Conservation (phyloP, 2,113 vertebrate species). For the Merops nubicus region DNA sequence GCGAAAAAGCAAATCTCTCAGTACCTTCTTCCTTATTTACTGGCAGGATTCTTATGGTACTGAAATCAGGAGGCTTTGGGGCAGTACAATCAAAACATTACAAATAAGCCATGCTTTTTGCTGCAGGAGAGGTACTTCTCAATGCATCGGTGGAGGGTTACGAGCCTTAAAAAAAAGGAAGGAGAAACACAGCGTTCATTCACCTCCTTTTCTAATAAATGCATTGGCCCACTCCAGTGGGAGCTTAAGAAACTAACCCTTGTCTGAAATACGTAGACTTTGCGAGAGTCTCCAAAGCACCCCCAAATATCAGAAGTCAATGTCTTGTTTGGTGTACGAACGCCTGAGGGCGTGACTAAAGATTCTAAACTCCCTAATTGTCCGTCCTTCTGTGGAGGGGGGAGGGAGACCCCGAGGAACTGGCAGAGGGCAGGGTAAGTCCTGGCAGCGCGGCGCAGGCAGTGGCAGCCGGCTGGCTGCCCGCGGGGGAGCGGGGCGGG, state of each 20-base stretch:
- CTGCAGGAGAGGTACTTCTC: not conserved
- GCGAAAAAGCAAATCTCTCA: not conserved
- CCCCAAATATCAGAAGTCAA: not conserved
- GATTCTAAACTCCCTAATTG: not conserved
- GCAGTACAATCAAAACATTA: not conserved
- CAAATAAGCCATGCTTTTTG: not conserved
- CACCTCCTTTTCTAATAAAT: not conserved
- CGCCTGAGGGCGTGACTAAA: not conserved
- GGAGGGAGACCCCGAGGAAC: not conserved
- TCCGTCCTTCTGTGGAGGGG: not conserved
- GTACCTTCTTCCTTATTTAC: not conserved
- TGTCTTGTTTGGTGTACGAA: not conserved
- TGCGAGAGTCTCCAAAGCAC: not conserved
- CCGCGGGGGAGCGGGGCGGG: accelerated
- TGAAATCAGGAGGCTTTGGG: not conserved
- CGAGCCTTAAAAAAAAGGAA: not conserved
- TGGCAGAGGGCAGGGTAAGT: not conserved
- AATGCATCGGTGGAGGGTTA: not conserved
- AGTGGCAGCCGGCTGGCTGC: accelerated
- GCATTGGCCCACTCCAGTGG: not conserved
- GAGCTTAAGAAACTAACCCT: not conserved
- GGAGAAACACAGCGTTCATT: not conserved
- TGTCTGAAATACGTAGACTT: not conserved
- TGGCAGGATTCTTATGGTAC: not conserved
- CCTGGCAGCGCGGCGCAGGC: not conserved